These are phyloP conservation scores for Pterocles orientalis DNA, from an alignment of 2,113 vertebrate species.

Conservation along the genomic window DNA sequence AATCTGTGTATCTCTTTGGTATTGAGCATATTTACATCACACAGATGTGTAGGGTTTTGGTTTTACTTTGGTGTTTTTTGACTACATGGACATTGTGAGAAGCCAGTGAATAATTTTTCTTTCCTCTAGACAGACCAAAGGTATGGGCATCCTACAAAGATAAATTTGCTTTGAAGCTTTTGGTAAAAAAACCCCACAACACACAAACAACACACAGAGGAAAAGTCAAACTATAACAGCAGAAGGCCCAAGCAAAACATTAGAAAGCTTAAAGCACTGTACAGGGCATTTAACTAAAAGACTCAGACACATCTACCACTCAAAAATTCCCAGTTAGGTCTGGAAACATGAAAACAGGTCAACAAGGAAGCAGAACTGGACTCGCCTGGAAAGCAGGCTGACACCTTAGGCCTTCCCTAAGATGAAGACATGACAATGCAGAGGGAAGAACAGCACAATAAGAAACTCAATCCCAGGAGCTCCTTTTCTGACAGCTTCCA, in stretches of 20 bases:
- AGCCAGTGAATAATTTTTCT: not conserved
- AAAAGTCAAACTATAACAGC: not conserved
- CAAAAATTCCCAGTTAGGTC: not conserved
- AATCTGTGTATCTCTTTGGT: not conserved
- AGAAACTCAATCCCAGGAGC: not conserved
- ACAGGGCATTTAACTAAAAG: not conserved
- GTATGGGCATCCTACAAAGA: not conserved
- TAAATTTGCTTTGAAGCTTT: not conserved
- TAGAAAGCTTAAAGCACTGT: not conserved
- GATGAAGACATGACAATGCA: not conserved
- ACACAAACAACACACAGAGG: not conserved
- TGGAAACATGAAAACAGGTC: not conserved
- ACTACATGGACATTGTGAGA: not conserved
- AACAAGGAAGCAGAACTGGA: not conserved
- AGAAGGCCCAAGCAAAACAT: not conserved
- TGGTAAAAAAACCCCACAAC: not conserved
- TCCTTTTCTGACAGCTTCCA: not conserved
- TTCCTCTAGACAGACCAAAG: not conserved
- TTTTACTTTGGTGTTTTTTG: not conserved
- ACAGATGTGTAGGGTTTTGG: fast-evolving
- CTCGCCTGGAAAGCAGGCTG: not conserved
- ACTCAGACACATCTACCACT: not conserved
- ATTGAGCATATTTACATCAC: not conserved
- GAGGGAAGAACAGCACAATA: not conserved
- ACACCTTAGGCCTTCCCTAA: not conserved